Evolutionary conservation across 2,113 vertebrate species (phyloP), one percentile per base, ranked within the genome.

Genomic region (Dasypus novemcinctus): DNA sequence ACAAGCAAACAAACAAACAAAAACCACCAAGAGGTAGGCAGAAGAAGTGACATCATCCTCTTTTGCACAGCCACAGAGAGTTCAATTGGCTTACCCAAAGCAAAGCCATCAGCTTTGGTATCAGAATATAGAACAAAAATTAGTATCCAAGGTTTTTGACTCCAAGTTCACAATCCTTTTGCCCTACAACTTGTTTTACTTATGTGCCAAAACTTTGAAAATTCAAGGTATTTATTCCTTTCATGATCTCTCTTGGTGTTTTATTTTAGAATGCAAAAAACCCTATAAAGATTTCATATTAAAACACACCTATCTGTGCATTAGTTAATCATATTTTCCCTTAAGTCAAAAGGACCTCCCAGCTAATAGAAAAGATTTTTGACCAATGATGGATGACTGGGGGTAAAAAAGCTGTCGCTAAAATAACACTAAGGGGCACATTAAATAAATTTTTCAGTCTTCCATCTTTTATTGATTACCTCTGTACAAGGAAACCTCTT

Each of bases 301-400:
- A 41, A 86, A 94, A 57, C 7, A 69, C 4, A 57, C 17, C 3
- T 57, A 10, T 46, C 1, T 82, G 25, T 52, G 29, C 93, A 87
- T 76, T 89, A 86, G 79, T 76, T 75, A 83, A 83, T 38, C 72
- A 86, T 14, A 87, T 74, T 87, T 71, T 93, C 91, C 33, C 33
- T 80, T 79, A 93, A 64, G 13, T 78, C 49, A 93, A n/a, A 94
- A 66, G 3, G 49, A 25, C 78, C 7, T 75, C 23, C 7, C 23
- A 89, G 14, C 8, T 94, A 49, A 49, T 18, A 71, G 3, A 46
- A 21, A 64, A 88, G 87, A 83, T 81, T 81, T 88, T 54, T 79
- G 29, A 64, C 14, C 21, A 88, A 4, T 78, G 6, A 61, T 33
- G 33, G 17, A 7, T 69, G 9, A 27, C 6, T 25, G 4, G 43